Base-by-base conservation (phyloP, 1,140 invertebrate species). In the Drosophila kurseongensis region DNA sequence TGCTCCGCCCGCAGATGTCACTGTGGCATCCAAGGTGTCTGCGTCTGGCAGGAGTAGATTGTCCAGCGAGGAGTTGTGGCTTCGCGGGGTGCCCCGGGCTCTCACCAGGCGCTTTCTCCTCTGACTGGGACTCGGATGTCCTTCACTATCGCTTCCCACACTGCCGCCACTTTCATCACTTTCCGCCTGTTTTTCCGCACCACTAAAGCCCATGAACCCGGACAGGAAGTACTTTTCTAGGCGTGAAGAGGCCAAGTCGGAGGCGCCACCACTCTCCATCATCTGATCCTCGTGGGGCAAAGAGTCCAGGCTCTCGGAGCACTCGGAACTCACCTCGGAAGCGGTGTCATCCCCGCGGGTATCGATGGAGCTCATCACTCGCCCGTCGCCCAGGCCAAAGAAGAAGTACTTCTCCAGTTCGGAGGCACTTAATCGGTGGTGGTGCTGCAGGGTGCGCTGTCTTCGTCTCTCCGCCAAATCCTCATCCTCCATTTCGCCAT, bases 371-470 rank as follows among this genome's bases (percentile, higher is more conserved):
- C 51, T 94, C 93, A 80, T 94, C 76, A 80, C 80, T 50, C 94
- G 93, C 47, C 96, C 96, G 86, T 96, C 95, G 7, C 96, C 96
- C 35, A 98, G 93, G 0, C 95, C 96, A 79, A 96, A 97, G 91
- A 97, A 97, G 93, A 98, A 98, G 91, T 98, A 98, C 91, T 97
- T 97, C 91, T 98, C 97, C 59, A 98, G 89, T 80, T 97, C 96
- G 0, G 97, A 97, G 0, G 96, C 95, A 1, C 95, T 96, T 35
- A 95, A 93, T 16, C 95, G 95, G 59, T 91, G 89, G 73, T 91
- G 90, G 58, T 91, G 90, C 51, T 91, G 83, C 42, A 91, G 23
- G 0, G 90, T 91, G 55, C 95, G 91, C 41, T 86, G 81, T 0
- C 90, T 55, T 1, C 84, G 40, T 0, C 84, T 18, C 27, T 91